Conservation (phyloP, 2,888 invertebrate genomes). For the Drosophila melanosoma region DNA sequence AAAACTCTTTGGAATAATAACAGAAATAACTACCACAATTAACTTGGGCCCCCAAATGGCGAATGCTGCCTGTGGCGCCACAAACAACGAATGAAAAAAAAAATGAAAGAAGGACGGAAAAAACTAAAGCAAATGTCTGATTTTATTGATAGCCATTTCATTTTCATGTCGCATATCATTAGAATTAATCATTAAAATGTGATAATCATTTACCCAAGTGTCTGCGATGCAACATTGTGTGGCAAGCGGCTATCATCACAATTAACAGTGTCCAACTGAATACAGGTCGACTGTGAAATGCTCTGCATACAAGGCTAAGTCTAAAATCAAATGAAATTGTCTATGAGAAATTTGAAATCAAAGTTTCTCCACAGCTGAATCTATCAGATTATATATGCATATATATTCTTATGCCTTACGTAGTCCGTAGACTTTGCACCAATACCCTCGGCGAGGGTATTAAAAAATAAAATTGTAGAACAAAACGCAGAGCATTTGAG, state of each 20-base stretch:
- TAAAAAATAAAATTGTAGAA: constrained; percentile 12
- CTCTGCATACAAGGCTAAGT: neutral
- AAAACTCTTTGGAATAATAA: constrained; percentile 44
- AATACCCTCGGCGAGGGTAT: neutral
- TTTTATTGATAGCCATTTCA: constrained; percentile 66
- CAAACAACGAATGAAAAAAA: constrained; percentile 22
- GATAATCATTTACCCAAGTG: constrained; percentile 83
- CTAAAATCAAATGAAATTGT: neutral
- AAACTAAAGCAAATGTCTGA: constrained; percentile 49
- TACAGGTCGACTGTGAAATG: neutral
- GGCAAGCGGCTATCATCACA: constrained; percentile 6
- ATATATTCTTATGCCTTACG: neutral
- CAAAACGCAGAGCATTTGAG: constrained; percentile 50
- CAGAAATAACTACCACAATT: constrained; percentile 79
- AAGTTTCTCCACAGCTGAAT: neutral
- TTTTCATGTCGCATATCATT: constrained; percentile 83
- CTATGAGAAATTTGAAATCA: neutral
- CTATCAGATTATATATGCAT: neutral
- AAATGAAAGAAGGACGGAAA: constrained; percentile 3
- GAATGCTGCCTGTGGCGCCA: constrained; percentile 59
- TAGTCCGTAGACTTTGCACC: neutral
- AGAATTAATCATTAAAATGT: constrained; percentile 84
- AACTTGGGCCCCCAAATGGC: constrained; percentile 70
- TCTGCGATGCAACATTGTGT: constrained; percentile 77
- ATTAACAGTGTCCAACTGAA: neutral